Base-by-base conservation (phyloP, 2,888 invertebrate species). In the Orthosia gothica region DNA sequence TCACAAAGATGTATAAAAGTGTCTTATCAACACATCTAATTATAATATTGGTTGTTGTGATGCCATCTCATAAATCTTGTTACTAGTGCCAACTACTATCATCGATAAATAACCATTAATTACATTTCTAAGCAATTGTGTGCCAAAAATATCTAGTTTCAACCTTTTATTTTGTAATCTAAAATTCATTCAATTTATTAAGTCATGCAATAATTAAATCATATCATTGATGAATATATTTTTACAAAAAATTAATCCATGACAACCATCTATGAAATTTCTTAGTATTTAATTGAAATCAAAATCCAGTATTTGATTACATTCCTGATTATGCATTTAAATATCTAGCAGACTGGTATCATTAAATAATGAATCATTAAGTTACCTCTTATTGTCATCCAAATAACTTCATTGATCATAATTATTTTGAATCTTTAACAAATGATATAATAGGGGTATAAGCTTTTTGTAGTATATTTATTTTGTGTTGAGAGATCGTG, bases 401-500 rank as follows among this genome's bases (percentile, higher is more conserved):
- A 87, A 87, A 82, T 87, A 86, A 74, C 62, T 74, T 66, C 70
- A 77, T 79, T 82, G 50, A 69, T 81, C 73, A 68, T 79, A n/a
- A 74, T 76, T 87, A 84, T 87, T 82, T 79, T 82, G 84, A 82
- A 83, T 85, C 79, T 86, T 86, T 88, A 86, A 85, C 85, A 80
- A 87, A 85, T 84, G 70, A 84, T 79, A 85, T 80, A 81, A 70
- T 86, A 84, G 88, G 80, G 84, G 74, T 82, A 71, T 90, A 89
- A 88, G 88, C 86, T 90, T 90, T 91, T 92, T 91, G 91, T 93
- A 91, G 89, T 89, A 91, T 94, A 94, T 94, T 94, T 95, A 94
- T 93, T 92, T 93, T 94, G 92, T 94, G 89, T 91, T 90, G 89
- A 90, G 87, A 90, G 89, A 92, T 94, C 90, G 93, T 93, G 92